Evolutionary conservation across 2,797 vertebrate genomes (phyloP).

Genomic region (Centroberyx gerrardi): DNA sequence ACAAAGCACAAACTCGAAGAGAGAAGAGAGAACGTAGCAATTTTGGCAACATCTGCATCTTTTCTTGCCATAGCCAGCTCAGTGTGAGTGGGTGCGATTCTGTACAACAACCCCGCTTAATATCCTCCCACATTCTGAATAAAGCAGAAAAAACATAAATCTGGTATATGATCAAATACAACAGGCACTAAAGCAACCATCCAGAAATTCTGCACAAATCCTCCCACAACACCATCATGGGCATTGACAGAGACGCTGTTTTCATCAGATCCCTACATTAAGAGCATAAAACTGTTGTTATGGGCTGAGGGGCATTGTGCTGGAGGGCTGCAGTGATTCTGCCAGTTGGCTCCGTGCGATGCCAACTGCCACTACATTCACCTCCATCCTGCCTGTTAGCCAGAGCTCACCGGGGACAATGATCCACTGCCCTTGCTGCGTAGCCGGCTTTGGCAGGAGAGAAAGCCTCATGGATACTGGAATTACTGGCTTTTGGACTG

Average conservation of each 20-base stretch:
- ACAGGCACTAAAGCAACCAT: neutral
- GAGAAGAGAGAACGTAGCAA: too few relatives aligned
- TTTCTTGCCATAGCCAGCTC: neutral
- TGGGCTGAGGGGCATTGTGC: neutral
- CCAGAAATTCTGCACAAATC: neutral
- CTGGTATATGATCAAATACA: neutral
- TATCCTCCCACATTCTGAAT: neutral
- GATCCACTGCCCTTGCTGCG: constrained; percentile 16
- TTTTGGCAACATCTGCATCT: neutral
- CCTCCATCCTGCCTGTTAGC: constrained; percentile 16
- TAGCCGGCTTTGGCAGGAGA: constrained; percentile 9
- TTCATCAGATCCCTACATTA: constrained; percentile 15
- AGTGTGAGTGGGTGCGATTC: neutral
- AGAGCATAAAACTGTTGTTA: constrained; percentile 10
- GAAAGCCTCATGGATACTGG: neutral
- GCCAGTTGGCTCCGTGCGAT: constrained; percentile 16
- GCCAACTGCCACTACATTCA: constrained; percentile 27
- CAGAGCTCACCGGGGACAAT: constrained; percentile 20
- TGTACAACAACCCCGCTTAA: neutral
- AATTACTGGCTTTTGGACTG: constrained; percentile 10
- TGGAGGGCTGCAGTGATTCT: neutral
- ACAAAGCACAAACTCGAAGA: neutral
- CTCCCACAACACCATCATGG: neutral
- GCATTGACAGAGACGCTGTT: constrained; percentile 1
- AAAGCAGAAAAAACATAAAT: neutral